Conservation (phyloP, 2,888 invertebrate genomes). For the Brassicogethes aeneus region DNA sequence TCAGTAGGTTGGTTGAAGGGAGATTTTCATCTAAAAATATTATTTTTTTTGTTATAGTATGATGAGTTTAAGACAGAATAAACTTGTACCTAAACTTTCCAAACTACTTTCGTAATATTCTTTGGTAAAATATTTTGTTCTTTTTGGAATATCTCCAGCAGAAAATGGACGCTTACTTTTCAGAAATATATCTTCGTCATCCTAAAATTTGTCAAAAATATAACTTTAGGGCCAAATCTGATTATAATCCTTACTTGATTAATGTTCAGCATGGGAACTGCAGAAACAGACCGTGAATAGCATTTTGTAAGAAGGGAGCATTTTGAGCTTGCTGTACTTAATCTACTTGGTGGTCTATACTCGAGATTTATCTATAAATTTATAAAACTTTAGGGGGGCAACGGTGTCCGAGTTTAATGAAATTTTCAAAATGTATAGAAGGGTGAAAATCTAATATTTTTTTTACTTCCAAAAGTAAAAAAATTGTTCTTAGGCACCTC, state of each 20-base stretch:
- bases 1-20: constrained; percentile 30
- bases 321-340: constrained; percentile 28
- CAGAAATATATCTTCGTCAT: constrained; percentile 17
- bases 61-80: too few relatives aligned
- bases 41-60: background rate
- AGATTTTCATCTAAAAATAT: constrained; percentile 23
- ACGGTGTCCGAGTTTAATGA: too few relatives aligned
- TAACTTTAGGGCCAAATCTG: background rate
- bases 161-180: constrained; percentile 30
- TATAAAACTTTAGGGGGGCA: too few relatives aligned
- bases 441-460: too few relatives aligned
- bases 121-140: constrained; percentile 19
- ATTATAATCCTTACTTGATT: background rate
- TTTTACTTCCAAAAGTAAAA: too few relatives aligned
- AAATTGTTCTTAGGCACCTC: too few relatives aligned
- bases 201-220: constrained; percentile 13
- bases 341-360: constrained; percentile 22
- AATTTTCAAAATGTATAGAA: too few relatives aligned
- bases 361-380: constrained; percentile 31
- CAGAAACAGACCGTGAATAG: constrained; percentile 30
- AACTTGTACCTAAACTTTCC: constrained; percentile 30
- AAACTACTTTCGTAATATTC: constrained; percentile 20
- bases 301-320: constrained; percentile 25
- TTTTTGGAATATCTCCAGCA: constrained; percentile 26
- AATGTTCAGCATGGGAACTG: constrained; percentile 21